A percentile compares a stretch with the other conserved stretches of the same genome.
Conservation (phyloP, 2,797 vertebrate species). For the Hoplostethus mediterraneus region DNA sequence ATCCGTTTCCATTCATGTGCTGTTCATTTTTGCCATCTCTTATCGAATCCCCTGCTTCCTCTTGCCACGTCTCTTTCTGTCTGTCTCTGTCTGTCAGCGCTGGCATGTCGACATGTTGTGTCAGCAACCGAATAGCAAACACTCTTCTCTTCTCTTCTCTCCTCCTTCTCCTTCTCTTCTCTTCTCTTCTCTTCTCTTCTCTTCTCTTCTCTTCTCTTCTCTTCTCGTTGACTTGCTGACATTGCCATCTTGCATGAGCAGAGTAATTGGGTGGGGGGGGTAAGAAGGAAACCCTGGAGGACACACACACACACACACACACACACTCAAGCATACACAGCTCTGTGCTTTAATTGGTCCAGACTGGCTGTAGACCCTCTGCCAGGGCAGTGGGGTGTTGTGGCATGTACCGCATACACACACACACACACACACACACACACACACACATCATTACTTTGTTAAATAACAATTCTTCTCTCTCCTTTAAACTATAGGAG, state of each 20-base stretch:
- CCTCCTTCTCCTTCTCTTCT: slow-evolving; percentile 1
- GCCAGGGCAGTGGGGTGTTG: slow-evolving; percentile 47
- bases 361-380: slow-evolving; percentile 62
- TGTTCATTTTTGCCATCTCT: slow-evolving; percentile 50
- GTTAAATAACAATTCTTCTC: slow-evolving; percentile 2
- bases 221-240: slow-evolving; percentile 7
- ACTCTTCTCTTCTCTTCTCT: slow-evolving; percentile 29
- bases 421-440: slow-evolving; percentile 1
- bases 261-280: slow-evolving; percentile 9
- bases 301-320: slow-evolving; percentile 24
- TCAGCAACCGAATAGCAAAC: slow-evolving; percentile 39
- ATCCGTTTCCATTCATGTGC: slow-evolving; percentile 64
- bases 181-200: slow-evolving; percentile 6
- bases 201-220: slow-evolving; percentile 10
- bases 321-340: slow-evolving; percentile 39
- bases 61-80: slow-evolving; percentile 39
- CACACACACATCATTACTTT: background rate
- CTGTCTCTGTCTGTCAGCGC: slow-evolving; percentile 20
- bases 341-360: slow-evolving; percentile 71
- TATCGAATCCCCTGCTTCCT: slow-evolving; percentile 63
- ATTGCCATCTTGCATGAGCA: slow-evolving; percentile 37
- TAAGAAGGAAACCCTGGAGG: slow-evolving; percentile 26
- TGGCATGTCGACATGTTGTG: slow-evolving; percentile 61
- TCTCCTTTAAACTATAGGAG: slow-evolving; percentile 40
- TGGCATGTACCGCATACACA: slow-evolving; percentile 38